These are phyloP conservation scores for Platerodrilus igneus DNA, from an alignment of 2,888 invertebrate species.

Conservation along the genomic window DNA sequence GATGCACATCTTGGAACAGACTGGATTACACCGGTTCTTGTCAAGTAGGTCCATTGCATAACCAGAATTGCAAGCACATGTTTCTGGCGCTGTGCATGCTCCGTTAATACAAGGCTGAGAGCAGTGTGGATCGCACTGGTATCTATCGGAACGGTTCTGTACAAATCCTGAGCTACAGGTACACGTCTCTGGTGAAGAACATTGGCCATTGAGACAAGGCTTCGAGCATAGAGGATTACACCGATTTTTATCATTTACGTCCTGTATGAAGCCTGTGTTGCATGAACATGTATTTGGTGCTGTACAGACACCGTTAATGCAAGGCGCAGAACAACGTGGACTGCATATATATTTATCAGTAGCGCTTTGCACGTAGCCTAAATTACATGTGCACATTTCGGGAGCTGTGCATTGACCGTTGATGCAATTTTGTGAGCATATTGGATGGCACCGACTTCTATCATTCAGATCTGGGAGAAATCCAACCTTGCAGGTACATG, in stretches of 20 bases:
- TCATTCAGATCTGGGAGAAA: slow-evolving; percentile 46
- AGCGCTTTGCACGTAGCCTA: slow-evolving; percentile 29
- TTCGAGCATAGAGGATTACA: slow-evolving; percentile 45
- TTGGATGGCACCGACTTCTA: slow-evolving; percentile 18
- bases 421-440: slow-evolving; percentile 9
- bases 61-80: slow-evolving; percentile 46
- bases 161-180: slow-evolving; percentile 50
- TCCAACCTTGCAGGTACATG: slow-evolving; percentile 52
- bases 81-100: slow-evolving; percentile 45
- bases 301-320: slow-evolving; percentile 35
- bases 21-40: slow-evolving; percentile 49
- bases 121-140: slow-evolving; percentile 46
- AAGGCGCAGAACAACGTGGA: slow-evolving; percentile 27
- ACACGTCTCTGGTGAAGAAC: slow-evolving; percentile 53
- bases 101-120: slow-evolving; percentile 54
- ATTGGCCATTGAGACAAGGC: slow-evolving; percentile 52
- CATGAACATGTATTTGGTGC: not conserved
- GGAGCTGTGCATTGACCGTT: slow-evolving; percentile 36
- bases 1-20: slow-evolving; percentile 66
- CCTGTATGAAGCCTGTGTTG: too few relatives aligned
- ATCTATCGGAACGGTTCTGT: slow-evolving; percentile 38
- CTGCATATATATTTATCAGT: slow-evolving; percentile 11
- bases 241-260: slow-evolving; percentile 30
- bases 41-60: slow-evolving; percentile 43
- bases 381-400: slow-evolving; percentile 39